Conservation (phyloP, 2,797 vertebrate species). For the Buceros bicornis region DNA sequence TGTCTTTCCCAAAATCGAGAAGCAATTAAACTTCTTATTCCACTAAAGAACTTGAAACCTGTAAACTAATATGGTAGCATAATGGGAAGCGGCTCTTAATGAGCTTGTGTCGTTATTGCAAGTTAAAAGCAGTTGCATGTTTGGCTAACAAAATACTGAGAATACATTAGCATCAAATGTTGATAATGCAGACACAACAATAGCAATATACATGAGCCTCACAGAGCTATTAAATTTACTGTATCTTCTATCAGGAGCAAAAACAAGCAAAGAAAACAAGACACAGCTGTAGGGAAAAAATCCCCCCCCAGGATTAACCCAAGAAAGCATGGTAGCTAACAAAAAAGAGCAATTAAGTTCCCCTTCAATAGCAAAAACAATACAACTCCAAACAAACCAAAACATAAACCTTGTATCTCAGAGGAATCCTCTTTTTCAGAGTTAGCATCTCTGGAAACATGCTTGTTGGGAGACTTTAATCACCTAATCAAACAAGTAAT, state of each 20-base stretch:
- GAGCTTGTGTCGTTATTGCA: conserved; percentile 12
- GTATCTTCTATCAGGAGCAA: neutral
- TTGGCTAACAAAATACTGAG: conserved; percentile 16
- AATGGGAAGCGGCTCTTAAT: conserved; percentile 35
- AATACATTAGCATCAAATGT: conserved; percentile 33
- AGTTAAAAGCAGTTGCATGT: conserved; percentile 40
- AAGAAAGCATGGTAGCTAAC: neutral
- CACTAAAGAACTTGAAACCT: conserved; percentile 29
- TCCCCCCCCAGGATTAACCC: neutral
- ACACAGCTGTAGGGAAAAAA: neutral
- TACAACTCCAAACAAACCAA: neutral
- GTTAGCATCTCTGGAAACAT: neutral
- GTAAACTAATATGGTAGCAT: neutral
- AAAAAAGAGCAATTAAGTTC: neutral
- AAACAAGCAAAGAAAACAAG: neutral
- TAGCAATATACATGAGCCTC: neutral
- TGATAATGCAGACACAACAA: neutral
- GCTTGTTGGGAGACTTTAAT: conserved; percentile 42
- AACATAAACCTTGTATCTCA: conserved; percentile 19
- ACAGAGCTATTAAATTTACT: conserved; percentile 12
- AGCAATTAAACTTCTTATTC: conserved; percentile 36
- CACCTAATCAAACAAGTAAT: conserved; percentile 40
- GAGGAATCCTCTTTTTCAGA: neutral
- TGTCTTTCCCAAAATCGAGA: neutral
- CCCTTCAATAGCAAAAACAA: neutral